Evolutionary conservation across 2,797 vertebrate genomes (phyloP), one percentile per base, ranked within the genome.

Genomic region (Harpagifer antarcticus): DNA sequence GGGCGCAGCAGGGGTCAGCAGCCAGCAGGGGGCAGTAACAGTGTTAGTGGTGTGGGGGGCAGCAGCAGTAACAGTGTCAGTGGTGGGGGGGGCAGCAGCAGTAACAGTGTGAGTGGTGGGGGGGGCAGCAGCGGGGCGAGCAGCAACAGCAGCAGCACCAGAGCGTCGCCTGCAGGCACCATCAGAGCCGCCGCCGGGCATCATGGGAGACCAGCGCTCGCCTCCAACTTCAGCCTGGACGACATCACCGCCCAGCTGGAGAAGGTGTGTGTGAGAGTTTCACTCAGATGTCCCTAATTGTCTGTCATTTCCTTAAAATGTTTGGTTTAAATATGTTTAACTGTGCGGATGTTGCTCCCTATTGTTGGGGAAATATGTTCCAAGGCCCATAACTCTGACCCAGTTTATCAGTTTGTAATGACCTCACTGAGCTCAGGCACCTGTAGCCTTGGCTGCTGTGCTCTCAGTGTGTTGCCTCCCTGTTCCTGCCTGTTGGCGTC

Each of bases 241-340:
- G 98, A 99, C 86, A 99, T 99, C 94, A 98, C 98, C 0, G 96
- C 98, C 4, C 98, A 99, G 85, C 90, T 99, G 77, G 98, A 99
- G 89, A 97, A 97, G 91, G 97, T 97, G 61, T 9, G 64, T 19
- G 7, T 1, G 3, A 8, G 33, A 37, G 33, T 1, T 27, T 27
- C 27, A 27, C 27, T 27, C 27, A 1, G 27, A 27, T 27, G 27
- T 4, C 27, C 27, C 4, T 4, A 27, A 27, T 27, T 27, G 27
- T 27, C 4, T 4, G 27, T 27, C 27, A 27, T 27, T 27, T 27
- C 4, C 4, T 27, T 27, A 27, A 27, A 27, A 27, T 27, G 27
- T 27, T 27, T 27, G 27, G 27, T 27, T 27, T 27, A 4, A 27
- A 27, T 27, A 27, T 27, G 27, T 27, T 27, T 27, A 27, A 23